phyloP scores from a whole-genome alignment of 1,140 invertebrate species.

The Euglossa dilemma region DNA sequence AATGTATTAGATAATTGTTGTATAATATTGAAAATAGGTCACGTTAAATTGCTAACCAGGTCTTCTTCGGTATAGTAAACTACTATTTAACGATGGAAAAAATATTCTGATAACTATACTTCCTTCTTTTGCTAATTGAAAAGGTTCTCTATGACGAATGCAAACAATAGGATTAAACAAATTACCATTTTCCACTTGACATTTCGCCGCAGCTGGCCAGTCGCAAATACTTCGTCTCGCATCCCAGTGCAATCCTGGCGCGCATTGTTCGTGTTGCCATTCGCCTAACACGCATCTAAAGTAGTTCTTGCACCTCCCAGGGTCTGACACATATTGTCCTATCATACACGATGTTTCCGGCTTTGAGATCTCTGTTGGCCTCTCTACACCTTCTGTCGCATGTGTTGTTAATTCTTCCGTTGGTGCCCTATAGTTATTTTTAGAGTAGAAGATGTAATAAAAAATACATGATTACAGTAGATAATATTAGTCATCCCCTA shows the following conservation, averaged over 20 bases:
- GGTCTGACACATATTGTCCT: conserved; percentile 87
- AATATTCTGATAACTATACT: background rate
- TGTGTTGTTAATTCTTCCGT: conserved; percentile 20
- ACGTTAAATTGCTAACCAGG: too few species aligned
- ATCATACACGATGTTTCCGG: conserved; percentile 82
- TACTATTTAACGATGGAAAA: too few species aligned
- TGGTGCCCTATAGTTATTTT: conserved; percentile 5
- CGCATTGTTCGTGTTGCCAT: conserved; percentile 87
- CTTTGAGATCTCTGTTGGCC: background rate
- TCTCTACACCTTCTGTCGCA: conserved; percentile 21
- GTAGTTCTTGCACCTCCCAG: conserved; percentile 88
- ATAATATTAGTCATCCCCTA: too few species aligned
- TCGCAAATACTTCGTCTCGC: conserved; percentile 86
- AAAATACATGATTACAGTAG: background rate
- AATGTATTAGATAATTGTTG: background rate
- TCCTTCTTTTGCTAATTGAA: background rate
- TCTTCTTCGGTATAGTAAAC: too few species aligned
- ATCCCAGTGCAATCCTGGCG: conserved; percentile 92
- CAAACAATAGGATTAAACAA: background rate
- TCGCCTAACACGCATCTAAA: conserved; percentile 89
- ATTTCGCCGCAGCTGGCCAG: conserved; percentile 89
- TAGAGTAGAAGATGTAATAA: background rate
- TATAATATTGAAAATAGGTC: background rate
- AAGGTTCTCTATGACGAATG: background rate
- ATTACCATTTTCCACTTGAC: conserved; percentile 78